Evolutionary conservation across 1,140 invertebrate genomes (phyloP), one percentile per base, ranked within the genome.

Genomic region (Batillaria attramentaria): DNA sequence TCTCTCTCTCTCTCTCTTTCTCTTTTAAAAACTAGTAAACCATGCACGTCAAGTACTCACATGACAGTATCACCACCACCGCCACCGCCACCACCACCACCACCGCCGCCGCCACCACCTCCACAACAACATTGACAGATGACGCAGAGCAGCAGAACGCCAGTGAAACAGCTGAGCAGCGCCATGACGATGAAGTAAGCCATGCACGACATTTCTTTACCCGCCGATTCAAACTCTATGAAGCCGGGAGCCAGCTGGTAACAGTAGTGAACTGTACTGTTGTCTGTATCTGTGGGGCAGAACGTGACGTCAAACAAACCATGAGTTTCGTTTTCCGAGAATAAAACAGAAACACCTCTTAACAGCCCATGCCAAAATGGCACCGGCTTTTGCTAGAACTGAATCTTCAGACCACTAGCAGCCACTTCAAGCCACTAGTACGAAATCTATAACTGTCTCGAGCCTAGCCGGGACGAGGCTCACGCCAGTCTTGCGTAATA

Each of bases 231-330:
- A 39, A 69, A 69, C 37, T 69, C 66, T 1, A 69, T 1, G 28
- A 41, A 35, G 35, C 66, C 66, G 2, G 66, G 66, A 39, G 42
- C n/a, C 37, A 69, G 66, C 66, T 69, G 66, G 66, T 69, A 69
- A 24, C 66, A 69, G 66, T 69, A 69, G 37, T 69, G 42, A 13
- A 69, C 66, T 6, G 66, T 69, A 39, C 66, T 69, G 66, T 69
- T 69, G 66, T 69, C 66, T 39, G 66, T 69, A 16, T 69, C 66
- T 69, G 66, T 20, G 42, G 31, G 6, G n/a, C 20, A n/a, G 13
- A 62, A 13, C 24, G 46, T 50, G 46, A 10, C 10, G 10, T 8
- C 46, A 50, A 13, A 24, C 46, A 13, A 50, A 50, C 24, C 24
- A 24, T 50, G 46, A 50, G 10, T 50, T 50, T 13, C 10, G 8